Conservation (phyloP, 2,113 vertebrate genomes). For the Nyctibius bracteatus region DNA sequence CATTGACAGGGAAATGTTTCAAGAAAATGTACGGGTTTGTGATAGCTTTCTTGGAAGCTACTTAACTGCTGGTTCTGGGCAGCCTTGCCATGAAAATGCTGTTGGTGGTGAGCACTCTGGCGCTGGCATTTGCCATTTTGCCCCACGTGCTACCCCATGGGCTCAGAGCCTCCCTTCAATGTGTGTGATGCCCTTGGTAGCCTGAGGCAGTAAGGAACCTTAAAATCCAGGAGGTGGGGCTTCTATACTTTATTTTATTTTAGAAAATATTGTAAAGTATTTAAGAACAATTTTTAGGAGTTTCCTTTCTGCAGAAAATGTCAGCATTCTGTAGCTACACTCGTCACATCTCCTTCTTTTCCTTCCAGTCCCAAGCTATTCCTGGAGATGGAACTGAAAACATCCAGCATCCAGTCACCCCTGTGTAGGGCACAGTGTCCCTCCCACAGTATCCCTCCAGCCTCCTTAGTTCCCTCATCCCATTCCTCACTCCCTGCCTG, state of each 20-base stretch:
- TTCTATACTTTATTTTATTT: not conserved
- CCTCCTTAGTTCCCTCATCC: not conserved
- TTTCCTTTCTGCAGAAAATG: not conserved
- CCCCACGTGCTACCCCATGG: accelerated
- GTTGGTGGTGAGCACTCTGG: not conserved
- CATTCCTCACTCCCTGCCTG: not conserved
- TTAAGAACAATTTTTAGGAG: not conserved
- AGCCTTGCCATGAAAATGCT: not conserved
- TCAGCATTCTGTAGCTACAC: not conserved
- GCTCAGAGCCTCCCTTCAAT: not conserved
- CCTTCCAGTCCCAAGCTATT: not conserved
- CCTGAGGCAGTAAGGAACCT: not conserved
- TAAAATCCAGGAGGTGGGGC: not conserved
- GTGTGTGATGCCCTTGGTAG: accelerated
- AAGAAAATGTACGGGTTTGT: not conserved
- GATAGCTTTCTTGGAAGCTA: not conserved
- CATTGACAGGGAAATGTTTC: not conserved
- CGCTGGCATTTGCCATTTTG: not conserved
- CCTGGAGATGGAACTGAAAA: not conserved
- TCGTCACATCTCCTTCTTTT: not conserved
- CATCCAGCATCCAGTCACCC: not conserved
- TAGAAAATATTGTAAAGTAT: no score
- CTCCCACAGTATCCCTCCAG: not conserved
- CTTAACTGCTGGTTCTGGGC: not conserved
- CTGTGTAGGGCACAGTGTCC: not conserved